These are phyloP conservation scores for Mus pahari DNA, from an alignment of 2,113 vertebrate genomes.

Conservation along the genomic window DNA sequence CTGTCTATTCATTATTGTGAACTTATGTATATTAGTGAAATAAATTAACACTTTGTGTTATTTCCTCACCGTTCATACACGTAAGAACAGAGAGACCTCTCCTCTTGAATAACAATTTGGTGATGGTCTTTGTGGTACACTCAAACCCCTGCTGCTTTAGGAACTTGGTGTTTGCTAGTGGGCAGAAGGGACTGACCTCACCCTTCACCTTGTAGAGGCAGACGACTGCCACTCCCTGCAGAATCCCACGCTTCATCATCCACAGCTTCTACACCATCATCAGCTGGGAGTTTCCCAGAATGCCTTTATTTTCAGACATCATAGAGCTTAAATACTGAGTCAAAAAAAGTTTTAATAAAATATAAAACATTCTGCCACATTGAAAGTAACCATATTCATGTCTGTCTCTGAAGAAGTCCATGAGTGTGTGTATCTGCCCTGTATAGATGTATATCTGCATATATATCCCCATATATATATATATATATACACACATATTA, in stretches of 20 bases:
- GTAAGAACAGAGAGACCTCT: not conserved
- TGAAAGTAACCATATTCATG: not conserved
- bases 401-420: not conserved
- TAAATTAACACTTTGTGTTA: slow-evolving; percentile 83
- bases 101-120: not conserved
- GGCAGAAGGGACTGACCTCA: not conserved
- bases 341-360: slow-evolving; percentile 58
- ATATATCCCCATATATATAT: not conserved
- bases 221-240: not conserved
- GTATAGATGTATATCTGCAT: not conserved
- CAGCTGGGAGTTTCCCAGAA: slow-evolving; percentile 1
- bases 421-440: not conserved
- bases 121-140: not conserved
- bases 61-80: slow-evolving; percentile 33
- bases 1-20: slow-evolving; percentile 81
- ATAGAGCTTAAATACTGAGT: slow-evolving; percentile 39
- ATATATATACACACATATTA: no score
- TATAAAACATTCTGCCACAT: slow-evolving; percentile 41
- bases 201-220: not conserved
- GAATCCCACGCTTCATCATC: not conserved
- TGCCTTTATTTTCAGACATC: slow-evolving; percentile 72
- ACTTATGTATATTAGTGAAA: slow-evolving; percentile 85
- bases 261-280: not conserved
- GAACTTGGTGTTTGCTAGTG: not conserved
- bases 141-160: not conserved